These are phyloP conservation scores for Lindbergichthys nudifrons DNA, from an alignment of 2,797 vertebrate genomes.

Conservation along the genomic window DNA sequence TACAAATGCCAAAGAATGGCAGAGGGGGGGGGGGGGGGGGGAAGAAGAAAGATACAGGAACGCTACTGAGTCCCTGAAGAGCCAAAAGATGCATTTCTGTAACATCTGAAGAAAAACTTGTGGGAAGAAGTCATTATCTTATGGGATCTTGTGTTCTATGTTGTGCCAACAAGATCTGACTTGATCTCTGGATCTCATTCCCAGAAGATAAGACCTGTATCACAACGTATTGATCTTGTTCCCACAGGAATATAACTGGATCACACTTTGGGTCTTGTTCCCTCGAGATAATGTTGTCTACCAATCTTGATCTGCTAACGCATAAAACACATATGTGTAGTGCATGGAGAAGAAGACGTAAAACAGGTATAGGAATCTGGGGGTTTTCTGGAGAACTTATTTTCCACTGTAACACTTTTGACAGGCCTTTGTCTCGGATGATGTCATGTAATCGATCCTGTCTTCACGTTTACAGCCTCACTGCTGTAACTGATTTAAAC, in stretches of 20 bases:
- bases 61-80: not conserved
- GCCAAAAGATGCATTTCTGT: conserved; percentile 13
- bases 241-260: conserved; percentile 9
- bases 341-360: not conserved
- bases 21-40: not conserved
- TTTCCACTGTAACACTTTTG: conserved; percentile 7
- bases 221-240: conserved; percentile 36
- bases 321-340: not conserved
- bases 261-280: conserved; percentile 3
- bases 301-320: not conserved
- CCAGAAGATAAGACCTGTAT: conserved; percentile 18
- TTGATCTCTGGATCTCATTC: conserved; percentile 15
- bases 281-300: not conserved
- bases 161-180: conserved; percentile 33
- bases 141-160: conserved; percentile 4
- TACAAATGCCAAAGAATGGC: conserved; percentile 23
- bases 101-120: conserved; percentile 7
- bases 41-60: not conserved
- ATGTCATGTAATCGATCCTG: conserved; percentile 40
- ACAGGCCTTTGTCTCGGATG: conserved; percentile 6
- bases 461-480: conserved; percentile 18
- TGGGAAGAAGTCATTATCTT: conserved; percentile 5
- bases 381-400: not conserved
- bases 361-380: not conserved
- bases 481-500: conserved; percentile 29